phyloP scores from a whole-genome alignment of 2,888 invertebrate species.

The Trisateles emortualis region DNA sequence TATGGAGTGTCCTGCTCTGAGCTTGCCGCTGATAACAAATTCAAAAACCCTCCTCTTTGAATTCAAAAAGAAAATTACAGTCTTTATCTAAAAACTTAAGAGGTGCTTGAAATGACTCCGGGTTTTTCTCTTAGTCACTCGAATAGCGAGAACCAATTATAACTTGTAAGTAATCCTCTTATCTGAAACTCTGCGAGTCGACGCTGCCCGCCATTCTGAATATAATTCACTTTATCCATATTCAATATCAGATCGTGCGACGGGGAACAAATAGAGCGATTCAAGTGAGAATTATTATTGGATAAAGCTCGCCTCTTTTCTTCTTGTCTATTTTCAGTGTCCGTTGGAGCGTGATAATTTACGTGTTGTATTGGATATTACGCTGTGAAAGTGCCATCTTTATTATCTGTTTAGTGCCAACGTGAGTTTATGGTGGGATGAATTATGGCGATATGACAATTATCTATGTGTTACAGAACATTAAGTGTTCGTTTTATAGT shows the following conservation, averaged over 20 bases:
- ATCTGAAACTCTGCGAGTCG: constrained; percentile 75
- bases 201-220: constrained; percentile 76
- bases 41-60: constrained; percentile 36
- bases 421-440: constrained; percentile 26
- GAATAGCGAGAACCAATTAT: constrained; percentile 83
- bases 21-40: constrained; percentile 35
- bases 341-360: constrained; percentile 74
- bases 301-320: constrained; percentile 79
- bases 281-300: constrained; percentile 85
- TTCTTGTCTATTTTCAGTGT: constrained; percentile 79
- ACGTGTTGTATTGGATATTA: constrained; percentile 75
- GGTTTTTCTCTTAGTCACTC: constrained; percentile 75
- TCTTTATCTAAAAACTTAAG: constrained; percentile 64
- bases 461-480: constrained; percentile 7
- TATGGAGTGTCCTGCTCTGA: constrained; percentile 18
- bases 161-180: constrained; percentile 85
- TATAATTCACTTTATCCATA: constrained; percentile 86
- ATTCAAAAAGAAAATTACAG: constrained; percentile 59
- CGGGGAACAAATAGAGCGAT: constrained; percentile 83
- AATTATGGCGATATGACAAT: constrained; percentile 15
- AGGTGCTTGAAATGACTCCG: constrained; percentile 66
- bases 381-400: constrained; percentile 57
- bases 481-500: background rate
- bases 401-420: constrained; percentile 41
- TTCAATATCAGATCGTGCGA: constrained; percentile 85